Base-by-base conservation (phyloP, 2,113 vertebrate genomes). In the Phaethon lepturus region DNA sequence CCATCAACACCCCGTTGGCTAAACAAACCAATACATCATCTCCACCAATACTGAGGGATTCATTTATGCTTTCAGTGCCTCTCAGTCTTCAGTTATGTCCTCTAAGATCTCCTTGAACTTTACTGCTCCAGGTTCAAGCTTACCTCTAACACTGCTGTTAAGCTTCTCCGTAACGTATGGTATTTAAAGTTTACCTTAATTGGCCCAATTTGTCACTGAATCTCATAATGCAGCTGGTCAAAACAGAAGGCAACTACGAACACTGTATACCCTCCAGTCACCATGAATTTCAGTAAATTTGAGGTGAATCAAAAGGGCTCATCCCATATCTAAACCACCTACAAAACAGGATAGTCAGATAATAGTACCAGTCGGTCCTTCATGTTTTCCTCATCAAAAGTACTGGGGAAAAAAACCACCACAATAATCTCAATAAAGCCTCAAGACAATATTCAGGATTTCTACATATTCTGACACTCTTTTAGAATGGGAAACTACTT, bases 11-110 rank as follows among this genome's bases (percentile, higher is more conserved):
- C 38, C 52, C 1, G 3, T 13, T 60, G 47, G 63, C 78, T 67
- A 69, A 86, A 94, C 52, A 92, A 84, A 45, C 63, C 72, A 71
- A 25, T 56, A 81, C 72, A n/a, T 80, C 83, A 77, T 86, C 72
- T 31, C 64, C 64, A 64, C 50, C 80, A 40, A 3, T 15, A 88
- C 75, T 38, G 86, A 86, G 64, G 59, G 49, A 90, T 9, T 88
- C 72, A 9, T 1, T 45, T 38, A 20, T n/a, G 58, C 40, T 31
- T 50, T 53, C 72, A 31, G 23, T 31, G 74, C 62, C 78, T 59
- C 77, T 82, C 56, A 0, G 66, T 2, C 73, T 59, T 40, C 6
- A 33, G 50, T n/a, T 17, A 15, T 0, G 0, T 76, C 58, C 66
- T 52, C 53, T 53, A 35, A 42, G 7, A 5, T 20, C 50, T 64